A percentile compares a stretch with the other conserved stretches of the same genome.
Evolutionary conservation across 2,888 invertebrate species (phyloP).

Genomic region (Ganaspis brasiliensis): DNA sequence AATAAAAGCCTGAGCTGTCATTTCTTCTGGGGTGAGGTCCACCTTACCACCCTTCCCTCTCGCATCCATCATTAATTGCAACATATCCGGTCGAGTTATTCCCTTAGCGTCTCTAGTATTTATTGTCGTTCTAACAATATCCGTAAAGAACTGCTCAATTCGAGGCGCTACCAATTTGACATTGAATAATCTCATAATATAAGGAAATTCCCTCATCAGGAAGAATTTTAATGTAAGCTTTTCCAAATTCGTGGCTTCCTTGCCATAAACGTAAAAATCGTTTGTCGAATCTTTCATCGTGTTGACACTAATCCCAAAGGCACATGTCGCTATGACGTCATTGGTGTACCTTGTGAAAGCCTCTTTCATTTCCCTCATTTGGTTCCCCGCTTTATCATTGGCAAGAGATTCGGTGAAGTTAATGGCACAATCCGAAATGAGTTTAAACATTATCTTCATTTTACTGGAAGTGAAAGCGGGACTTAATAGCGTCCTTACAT

Average conservation of each 20-base stretch:
- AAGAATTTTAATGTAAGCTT: conserved; percentile 57
- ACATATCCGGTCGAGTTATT: conserved; percentile 69
- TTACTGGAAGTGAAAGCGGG: conserved; percentile 66
- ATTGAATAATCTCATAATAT: conserved; percentile 51
- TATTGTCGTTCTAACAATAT: conserved; percentile 56
- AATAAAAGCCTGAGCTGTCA: conserved; percentile 81
- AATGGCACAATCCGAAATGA: conserved; percentile 64
- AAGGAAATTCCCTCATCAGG: conserved; percentile 49
- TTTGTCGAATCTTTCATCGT: conserved; percentile 72
- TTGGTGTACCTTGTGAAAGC: conserved; percentile 76
- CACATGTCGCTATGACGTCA: conserved; percentile 81
- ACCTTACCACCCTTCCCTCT: conserved; percentile 56
- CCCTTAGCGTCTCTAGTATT: conserved; percentile 61
- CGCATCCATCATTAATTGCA: conserved; percentile 72
- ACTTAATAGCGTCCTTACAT: conserved; percentile 58
- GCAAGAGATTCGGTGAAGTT: conserved; percentile 56
- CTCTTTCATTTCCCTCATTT: conserved; percentile 77
- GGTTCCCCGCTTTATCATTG: conserved; percentile 36
- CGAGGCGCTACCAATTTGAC: conserved; percentile 54
- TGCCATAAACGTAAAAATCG: conserved; percentile 73
- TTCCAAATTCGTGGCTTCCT: conserved; percentile 62
- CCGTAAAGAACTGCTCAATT: conserved; percentile 59
- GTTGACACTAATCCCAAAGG: conserved; percentile 79
- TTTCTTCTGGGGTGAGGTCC: conserved; percentile 73
- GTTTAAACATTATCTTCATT: conserved; percentile 65